phyloP scores from a whole-genome alignment of 2,797 vertebrate species.

The Sebastolobus alascanus region DNA sequence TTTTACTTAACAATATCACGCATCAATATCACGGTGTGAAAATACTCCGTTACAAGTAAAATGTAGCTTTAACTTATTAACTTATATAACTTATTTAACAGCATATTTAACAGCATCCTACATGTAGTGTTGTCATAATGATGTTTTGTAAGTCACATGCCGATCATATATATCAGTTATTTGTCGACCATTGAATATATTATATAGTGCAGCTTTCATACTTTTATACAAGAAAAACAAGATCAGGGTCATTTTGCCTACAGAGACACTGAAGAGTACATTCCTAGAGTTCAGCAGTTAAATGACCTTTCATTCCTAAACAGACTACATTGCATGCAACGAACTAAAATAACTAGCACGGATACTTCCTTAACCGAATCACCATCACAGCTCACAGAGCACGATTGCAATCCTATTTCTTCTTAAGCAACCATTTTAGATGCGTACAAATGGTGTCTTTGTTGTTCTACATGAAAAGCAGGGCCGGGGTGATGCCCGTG shows the following conservation, averaged over 20 bases:
- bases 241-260: background rate
- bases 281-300: conserved; percentile 6
- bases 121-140: too few relatives aligned
- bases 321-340: conserved; percentile 18
- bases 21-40: background rate
- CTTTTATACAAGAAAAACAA: background rate
- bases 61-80: background rate
- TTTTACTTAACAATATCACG: background rate
- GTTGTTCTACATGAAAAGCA: conserved; percentile 75
- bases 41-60: background rate
- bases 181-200: background rate
- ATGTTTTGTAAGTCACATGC: background rate
- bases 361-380: conserved; percentile 29
- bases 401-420: conserved; percentile 57
- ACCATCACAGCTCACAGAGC: conserved; percentile 37
- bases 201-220: background rate
- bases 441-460: conserved; percentile 73
- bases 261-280: background rate
- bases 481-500: conserved; percentile 55
- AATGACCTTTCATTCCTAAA: conserved; percentile 17
- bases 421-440: conserved; percentile 68
- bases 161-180: background rate
- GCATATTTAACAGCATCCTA: too few relatives aligned
- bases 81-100: background rate
- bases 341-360: conserved; percentile 23